These are phyloP conservation scores for Natrix natrix DNA, from an alignment of 2,797 vertebrate species.

Conservation along the genomic window DNA sequence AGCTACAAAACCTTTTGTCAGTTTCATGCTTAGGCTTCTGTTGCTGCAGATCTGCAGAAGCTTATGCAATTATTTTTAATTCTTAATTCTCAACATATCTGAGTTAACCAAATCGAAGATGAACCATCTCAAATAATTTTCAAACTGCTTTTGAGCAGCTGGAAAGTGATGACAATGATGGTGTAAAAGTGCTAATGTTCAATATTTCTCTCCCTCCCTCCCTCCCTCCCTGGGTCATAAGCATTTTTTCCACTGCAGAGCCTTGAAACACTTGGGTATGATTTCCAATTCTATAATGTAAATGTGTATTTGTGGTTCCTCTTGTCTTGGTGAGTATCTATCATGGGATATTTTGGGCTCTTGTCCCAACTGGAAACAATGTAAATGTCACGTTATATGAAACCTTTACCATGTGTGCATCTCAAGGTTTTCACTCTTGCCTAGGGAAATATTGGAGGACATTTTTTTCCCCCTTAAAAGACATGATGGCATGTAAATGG, in stretches of 20 bases:
- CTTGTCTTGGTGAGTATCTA: not conserved
- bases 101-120: not conserved
- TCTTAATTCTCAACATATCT: not conserved
- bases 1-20: not conserved
- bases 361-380: not conserved
- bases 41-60: not conserved
- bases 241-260: not conserved
- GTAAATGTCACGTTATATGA: not conserved
- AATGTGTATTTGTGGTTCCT: not conserved
- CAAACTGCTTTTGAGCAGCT: not conserved
- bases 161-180: not conserved
- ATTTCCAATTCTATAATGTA: not conserved
- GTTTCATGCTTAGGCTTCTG: not conserved
- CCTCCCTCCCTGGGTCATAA: not conserved
- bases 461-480: not conserved
- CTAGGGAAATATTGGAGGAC: not conserved
- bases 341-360: not conserved
- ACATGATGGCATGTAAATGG: not conserved
- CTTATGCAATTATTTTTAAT: not conserved
- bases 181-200: not conserved
- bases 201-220: not conserved
- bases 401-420: not conserved
- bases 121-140: not conserved
- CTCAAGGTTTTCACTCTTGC: not conserved
- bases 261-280: not conserved